Conservation (phyloP, 2,797 vertebrate species). For the Sternotherus odoratus region DNA sequence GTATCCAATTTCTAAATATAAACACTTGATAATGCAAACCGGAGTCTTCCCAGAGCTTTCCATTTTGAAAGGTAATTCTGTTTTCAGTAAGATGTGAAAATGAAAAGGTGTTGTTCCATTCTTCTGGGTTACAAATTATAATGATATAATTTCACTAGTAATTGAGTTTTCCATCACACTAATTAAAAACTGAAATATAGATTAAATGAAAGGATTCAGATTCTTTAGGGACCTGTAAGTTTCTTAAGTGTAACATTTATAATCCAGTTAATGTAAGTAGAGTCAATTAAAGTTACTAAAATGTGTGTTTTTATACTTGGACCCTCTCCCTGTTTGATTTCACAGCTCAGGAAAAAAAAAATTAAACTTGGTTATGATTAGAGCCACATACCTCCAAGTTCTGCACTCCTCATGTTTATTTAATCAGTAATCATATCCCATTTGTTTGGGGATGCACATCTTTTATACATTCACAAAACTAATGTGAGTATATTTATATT, state of each 20-base stretch:
- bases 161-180: conserved; percentile 25
- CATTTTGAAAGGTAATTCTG: not conserved
- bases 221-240: not conserved
- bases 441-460: not conserved
- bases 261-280: not conserved
- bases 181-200: conserved; percentile 41
- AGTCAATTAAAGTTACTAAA: conserved; percentile 22
- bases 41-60: not conserved
- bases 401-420: not conserved
- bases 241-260: conserved; percentile 16
- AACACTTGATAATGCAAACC: not conserved
- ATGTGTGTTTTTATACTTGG: not conserved
- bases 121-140: conserved; percentile 5
- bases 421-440: not conserved
- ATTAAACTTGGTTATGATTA: not conserved
- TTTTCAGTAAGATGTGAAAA: conserved; percentile 5
- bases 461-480: not conserved
- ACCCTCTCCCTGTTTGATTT: not conserved
- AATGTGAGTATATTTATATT: not conserved
- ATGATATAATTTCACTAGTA: conserved; percentile 34
- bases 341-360: not conserved
- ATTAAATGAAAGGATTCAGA: conserved; percentile 27
- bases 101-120: not conserved
- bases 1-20: not conserved
- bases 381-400: not conserved